Base-by-base conservation (phyloP, 2,113 vertebrate genomes). In the Potamarius usumacintae region DNA sequence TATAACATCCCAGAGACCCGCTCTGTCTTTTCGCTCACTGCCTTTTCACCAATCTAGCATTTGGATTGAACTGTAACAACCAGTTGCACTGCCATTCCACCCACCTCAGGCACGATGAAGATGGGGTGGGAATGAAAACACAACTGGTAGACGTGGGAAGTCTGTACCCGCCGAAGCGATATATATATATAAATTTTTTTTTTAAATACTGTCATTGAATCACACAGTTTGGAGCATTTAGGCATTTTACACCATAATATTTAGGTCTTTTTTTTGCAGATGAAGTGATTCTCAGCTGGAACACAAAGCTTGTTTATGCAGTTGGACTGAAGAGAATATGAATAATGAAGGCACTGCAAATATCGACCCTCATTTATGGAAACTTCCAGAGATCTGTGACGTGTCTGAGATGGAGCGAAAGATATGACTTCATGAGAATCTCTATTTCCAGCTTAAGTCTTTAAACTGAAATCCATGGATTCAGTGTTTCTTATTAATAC, bases 41-140 rank as follows among this genome's bases (percentile, higher is more conserved):
- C 76, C 30, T 86, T 79, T 79, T n/a, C 50, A 80, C 62, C 27
- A 80, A 14, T 80, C 60, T 20, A 86, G 79, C 42, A 15, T 82
- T 55, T 80, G 62, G 67, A 55, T 77, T 65, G 42, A 86, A 76
- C 62, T 65, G 83, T 88, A 83, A 90, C 17, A 48, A 58, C 78
- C 74, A 78, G 52, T 72, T 77, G 87, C 89, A 87, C 86, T 82
- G 78, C 82, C 77, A 84, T 83, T 87, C 57, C 84, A 60, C 7
- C 62, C 89, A 84, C 34, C 34, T 34, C 81, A 82, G 87, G 89
- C 82, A 76, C 67, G 69, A 34, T 83, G 50, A 74, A 42, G 18
- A 60, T 60, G 55, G 7, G 72, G 27, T 82, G 85, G 83, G 88
- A 92, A 85, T 85, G 85, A 87, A 85, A 67, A 57, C 72, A 87